phyloP scores from a whole-genome alignment of 2,797 vertebrate species.

The Enteromius radiatus region DNA sequence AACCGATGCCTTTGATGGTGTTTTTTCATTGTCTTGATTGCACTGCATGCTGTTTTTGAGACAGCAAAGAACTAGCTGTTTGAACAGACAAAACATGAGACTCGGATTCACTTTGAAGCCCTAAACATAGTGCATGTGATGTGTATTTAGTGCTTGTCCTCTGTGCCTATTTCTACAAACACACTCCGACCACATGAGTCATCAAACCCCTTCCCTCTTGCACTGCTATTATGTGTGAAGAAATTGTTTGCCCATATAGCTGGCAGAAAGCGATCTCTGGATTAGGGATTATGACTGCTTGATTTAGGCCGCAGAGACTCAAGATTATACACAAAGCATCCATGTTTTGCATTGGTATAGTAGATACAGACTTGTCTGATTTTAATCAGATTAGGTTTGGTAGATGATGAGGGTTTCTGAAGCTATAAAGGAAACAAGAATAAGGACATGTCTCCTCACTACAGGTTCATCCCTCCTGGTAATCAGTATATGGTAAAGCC shows the following conservation, averaged over 20 bases:
- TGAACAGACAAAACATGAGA: conserved; percentile 18
- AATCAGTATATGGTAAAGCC: conserved; percentile 25
- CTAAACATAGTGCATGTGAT: background rate
- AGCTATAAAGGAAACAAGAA: conserved; percentile 30
- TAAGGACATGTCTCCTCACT: conserved; percentile 18
- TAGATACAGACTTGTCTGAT: conserved; percentile 44
- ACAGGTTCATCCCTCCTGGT: background rate
- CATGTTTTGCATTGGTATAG: conserved; percentile 16
- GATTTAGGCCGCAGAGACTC: conserved; percentile 48
- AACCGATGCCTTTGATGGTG: background rate
- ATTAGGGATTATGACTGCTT: conserved; percentile 53
- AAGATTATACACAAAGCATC: conserved; percentile 35
- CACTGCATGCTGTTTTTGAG: background rate
- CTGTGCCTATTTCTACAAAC: conserved; percentile 34
- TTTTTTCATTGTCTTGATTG: background rate
- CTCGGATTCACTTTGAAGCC: background rate
- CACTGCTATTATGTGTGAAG: conserved; percentile 5
- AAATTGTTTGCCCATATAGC: conserved; percentile 47
- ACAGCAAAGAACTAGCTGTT: background rate
- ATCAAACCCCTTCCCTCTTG: conserved; percentile 23
- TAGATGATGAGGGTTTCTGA: conserved; percentile 42
- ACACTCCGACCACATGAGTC: conserved; percentile 36
- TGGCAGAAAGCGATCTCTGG: conserved; percentile 39
- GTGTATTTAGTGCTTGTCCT: conserved; percentile 11
- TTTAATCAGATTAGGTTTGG: conserved; percentile 50